These are phyloP conservation scores for Boloria selene DNA, from an alignment of 2,888 invertebrate species.

Conservation along the genomic window DNA sequence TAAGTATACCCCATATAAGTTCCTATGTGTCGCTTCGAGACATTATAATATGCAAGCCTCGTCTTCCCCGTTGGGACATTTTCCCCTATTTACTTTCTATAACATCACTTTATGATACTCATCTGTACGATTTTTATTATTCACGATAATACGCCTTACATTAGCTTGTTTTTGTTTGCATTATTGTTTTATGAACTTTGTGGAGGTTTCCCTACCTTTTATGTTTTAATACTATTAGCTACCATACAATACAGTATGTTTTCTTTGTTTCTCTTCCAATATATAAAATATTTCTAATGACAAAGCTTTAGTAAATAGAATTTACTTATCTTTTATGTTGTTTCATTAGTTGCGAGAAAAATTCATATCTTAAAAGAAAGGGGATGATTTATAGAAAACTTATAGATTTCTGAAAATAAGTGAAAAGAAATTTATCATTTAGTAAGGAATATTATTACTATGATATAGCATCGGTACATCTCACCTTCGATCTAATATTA, in stretches of 20 bases:
- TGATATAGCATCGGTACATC: constrained; percentile 1
- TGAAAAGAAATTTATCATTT: too few relatives aligned
- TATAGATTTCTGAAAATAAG: too few relatives aligned
- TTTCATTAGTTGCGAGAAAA: too few relatives aligned
- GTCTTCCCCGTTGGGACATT: constrained; percentile 59
- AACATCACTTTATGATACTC: constrained; percentile 77
- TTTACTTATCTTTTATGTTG: too few relatives aligned
- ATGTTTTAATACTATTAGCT: neutral
- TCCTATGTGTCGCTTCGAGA: constrained; percentile 40
- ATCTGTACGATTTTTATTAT: constrained; percentile 73
- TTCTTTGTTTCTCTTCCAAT: neutral
- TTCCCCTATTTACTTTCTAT: constrained; percentile 73
- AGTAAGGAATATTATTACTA: neutral
- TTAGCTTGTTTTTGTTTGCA: constrained; percentile 63
- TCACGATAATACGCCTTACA: constrained; percentile 74
- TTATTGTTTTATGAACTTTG: constrained; percentile 31
- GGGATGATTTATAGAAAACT: too few relatives aligned
- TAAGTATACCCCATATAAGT: too few relatives aligned
- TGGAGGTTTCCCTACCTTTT: neutral
- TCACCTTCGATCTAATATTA: constrained; percentile 58
- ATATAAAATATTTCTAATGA: neutral
- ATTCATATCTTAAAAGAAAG: too few relatives aligned
- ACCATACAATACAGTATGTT: neutral
- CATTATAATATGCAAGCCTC: constrained; percentile 45
- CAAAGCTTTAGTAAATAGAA: neutral